A percentile compares a stretch with the other conserved stretches of the same genome.
phyloP scores from a whole-genome alignment of 2,888 invertebrate species.

The Salticus scenicus region DNA sequence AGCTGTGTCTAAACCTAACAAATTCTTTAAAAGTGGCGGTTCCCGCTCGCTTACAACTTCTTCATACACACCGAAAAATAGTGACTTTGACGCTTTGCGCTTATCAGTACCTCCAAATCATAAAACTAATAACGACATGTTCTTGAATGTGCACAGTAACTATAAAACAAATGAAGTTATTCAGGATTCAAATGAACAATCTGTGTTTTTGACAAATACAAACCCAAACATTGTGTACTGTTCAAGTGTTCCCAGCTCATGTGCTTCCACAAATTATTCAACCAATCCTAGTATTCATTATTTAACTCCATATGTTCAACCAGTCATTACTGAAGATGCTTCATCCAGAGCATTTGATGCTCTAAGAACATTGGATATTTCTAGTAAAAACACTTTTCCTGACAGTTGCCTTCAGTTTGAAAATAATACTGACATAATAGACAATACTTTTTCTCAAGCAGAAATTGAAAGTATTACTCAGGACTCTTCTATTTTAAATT shows the following conservation, averaged over 20 bases:
- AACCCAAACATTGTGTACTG: slow-evolving; percentile 42
- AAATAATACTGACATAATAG: not conserved
- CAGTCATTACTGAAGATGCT: slow-evolving; percentile 24
- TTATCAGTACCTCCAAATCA: slow-evolving; percentile 37
- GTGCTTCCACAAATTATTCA: slow-evolving; percentile 51
- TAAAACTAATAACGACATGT: slow-evolving; percentile 28
- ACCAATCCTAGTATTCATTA: slow-evolving; percentile 41
- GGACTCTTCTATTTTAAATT: not conserved
- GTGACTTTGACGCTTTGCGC: slow-evolving; percentile 60
- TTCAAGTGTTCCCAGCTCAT: slow-evolving; percentile 32
- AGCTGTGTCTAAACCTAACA: slow-evolving; percentile 68
- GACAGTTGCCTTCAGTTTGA: slow-evolving; percentile 23
- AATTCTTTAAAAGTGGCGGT: slow-evolving; percentile 72
- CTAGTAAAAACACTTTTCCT: slow-evolving; percentile 17
- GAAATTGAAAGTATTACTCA: slow-evolving; percentile 7
- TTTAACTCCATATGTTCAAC: slow-evolving; percentile 39
- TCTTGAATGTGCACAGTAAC: slow-evolving; percentile 31
- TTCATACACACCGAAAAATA: slow-evolving; percentile 40
- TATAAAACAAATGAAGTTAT: slow-evolving; percentile 36
- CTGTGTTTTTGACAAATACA: slow-evolving; percentile 18
- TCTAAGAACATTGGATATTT: slow-evolving; percentile 40
- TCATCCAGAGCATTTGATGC: slow-evolving; percentile 59
- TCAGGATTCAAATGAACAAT: slow-evolving; percentile 36
- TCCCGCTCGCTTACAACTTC: slow-evolving; percentile 18
- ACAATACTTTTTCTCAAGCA: slow-evolving; percentile 18